phyloP scores from a whole-genome alignment of 2,113 vertebrate genomes.

The Mirza zaza region DNA sequence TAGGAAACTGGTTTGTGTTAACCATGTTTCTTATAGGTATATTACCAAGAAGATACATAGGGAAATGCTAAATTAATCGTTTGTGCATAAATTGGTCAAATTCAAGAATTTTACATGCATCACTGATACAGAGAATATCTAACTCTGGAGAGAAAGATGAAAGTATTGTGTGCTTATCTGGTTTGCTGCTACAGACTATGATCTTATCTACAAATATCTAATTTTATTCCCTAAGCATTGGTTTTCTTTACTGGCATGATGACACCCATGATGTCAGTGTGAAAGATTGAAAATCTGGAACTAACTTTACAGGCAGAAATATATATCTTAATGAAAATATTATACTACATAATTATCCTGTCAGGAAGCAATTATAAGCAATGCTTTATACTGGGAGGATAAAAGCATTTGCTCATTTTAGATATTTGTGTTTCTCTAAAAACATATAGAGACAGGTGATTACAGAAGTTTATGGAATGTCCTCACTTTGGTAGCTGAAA shows the following conservation, averaged over 20 bases:
- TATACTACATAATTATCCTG: constrained; percentile 36
- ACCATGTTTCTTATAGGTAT: constrained; percentile 38
- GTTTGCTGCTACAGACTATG: neutral
- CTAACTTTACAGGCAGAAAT: constrained; percentile 33
- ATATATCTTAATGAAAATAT: constrained; percentile 45
- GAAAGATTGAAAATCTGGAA: constrained; percentile 37
- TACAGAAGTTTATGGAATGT: neutral
- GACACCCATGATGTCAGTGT: neutral
- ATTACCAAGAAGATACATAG: constrained; percentile 10
- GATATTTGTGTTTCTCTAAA: neutral
- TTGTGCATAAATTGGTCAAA: neutral
- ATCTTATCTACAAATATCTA: neutral
- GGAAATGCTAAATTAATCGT: constrained; percentile 40
- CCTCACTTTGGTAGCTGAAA: neutral
- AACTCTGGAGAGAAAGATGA: neutral
- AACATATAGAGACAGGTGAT: neutral
- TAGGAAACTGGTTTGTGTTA: constrained; percentile 54
- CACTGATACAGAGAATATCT: neutral
- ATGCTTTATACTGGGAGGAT: constrained; percentile 4
- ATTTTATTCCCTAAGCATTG: neutral
- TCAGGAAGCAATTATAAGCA: constrained; percentile 40
- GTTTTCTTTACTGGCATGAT: neutral
- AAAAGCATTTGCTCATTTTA: constrained; percentile 31
- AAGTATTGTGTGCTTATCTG: neutral
- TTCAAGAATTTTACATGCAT: neutral